A percentile compares a stretch with the other conserved stretches of the same genome.
Conservation (phyloP, 2,888 invertebrate genomes). For the Agrotis clavis region DNA sequence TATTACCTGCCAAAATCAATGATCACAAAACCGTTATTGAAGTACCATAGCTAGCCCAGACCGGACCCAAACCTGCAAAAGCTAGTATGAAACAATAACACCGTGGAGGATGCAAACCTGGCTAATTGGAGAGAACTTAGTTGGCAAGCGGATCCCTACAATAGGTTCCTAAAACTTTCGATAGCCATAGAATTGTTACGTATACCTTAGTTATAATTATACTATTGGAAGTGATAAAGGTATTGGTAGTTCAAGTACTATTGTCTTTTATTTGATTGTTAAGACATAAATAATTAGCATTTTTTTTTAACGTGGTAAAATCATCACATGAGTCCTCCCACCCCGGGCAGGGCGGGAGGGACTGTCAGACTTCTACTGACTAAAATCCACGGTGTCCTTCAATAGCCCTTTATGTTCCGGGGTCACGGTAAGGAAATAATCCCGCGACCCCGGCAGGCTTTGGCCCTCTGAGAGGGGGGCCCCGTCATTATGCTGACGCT, state of each 20-base stretch:
- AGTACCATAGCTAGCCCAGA: not conserved
- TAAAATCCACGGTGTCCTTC: too few relatives aligned
- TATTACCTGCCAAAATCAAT: not conserved
- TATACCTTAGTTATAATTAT: not conserved
- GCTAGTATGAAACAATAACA: slow-evolving; percentile 43
- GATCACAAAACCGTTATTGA: not conserved
- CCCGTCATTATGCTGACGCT: too few relatives aligned
- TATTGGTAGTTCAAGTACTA: not conserved
- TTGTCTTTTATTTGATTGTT: not conserved
- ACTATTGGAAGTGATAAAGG: slow-evolving; percentile 1
- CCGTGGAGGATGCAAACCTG: slow-evolving; percentile 28
- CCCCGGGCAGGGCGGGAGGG: too few relatives aligned
- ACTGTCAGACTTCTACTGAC: too few relatives aligned
- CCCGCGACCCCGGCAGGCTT: too few relatives aligned
- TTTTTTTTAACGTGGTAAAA: too few relatives aligned
- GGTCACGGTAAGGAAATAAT: too few relatives aligned
- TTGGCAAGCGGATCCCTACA: slow-evolving; percentile 14
- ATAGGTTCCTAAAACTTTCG: slow-evolving; percentile 28
- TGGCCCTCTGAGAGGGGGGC: too few relatives aligned
- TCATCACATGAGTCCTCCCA: too few relatives aligned
- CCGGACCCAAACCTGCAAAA: slow-evolving; percentile 4
- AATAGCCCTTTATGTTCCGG: too few relatives aligned
- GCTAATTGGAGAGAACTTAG: slow-evolving; percentile 41
- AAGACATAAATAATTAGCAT: too few relatives aligned
- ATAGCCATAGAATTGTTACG: slow-evolving; percentile 11